phyloP scores from a whole-genome alignment of 2,797 vertebrate species.

The Paedocypris micromegethes region DNA sequence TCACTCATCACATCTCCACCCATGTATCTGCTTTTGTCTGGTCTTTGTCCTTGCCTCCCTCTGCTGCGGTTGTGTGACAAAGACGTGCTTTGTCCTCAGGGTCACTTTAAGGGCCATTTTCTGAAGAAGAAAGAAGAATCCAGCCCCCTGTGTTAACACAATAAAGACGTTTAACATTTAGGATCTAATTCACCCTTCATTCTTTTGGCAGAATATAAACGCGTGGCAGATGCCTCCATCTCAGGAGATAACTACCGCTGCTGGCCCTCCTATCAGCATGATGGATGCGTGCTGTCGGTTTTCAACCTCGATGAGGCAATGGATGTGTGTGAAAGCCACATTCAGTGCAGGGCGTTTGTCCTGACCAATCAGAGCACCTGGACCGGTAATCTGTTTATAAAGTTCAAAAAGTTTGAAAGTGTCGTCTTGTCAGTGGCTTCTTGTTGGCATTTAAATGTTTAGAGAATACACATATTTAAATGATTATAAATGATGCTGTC shows the following conservation, averaged over 20 bases:
- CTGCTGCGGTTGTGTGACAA: slow-evolving; percentile 33
- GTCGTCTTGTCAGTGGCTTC: not conserved
- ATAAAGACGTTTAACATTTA: slow-evolving; percentile 9
- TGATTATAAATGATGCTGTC: no score
- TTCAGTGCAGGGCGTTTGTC: slow-evolving; percentile 79
- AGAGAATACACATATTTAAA: no score
- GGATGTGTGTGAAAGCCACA: slow-evolving; percentile 77
- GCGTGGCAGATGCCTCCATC: slow-evolving; percentile 64
- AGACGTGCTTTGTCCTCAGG: slow-evolving; percentile 39
- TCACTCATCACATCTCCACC: slow-evolving; percentile 25
- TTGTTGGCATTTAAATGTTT: no score
- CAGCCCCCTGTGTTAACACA: slow-evolving; percentile 24
- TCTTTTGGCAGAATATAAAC: slow-evolving; percentile 69
- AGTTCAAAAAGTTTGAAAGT: not conserved
- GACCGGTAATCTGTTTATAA: slow-evolving; percentile 68
- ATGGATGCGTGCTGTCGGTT: slow-evolving; percentile 78
- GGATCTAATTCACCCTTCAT: not conserved
- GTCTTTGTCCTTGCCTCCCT: slow-evolving; percentile 25
- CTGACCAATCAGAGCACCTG: slow-evolving; percentile 83
- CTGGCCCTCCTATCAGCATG: slow-evolving; percentile 84
- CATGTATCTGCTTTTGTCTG: slow-evolving; percentile 17
- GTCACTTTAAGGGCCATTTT: slow-evolving; percentile 31
- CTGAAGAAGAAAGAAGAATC: slow-evolving; percentile 30
- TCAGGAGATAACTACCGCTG: slow-evolving; percentile 77
- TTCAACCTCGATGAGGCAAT: slow-evolving; percentile 73